Base-by-base conservation (phyloP, 1,140 invertebrate genomes). In the Calosoma granatense region DNA sequence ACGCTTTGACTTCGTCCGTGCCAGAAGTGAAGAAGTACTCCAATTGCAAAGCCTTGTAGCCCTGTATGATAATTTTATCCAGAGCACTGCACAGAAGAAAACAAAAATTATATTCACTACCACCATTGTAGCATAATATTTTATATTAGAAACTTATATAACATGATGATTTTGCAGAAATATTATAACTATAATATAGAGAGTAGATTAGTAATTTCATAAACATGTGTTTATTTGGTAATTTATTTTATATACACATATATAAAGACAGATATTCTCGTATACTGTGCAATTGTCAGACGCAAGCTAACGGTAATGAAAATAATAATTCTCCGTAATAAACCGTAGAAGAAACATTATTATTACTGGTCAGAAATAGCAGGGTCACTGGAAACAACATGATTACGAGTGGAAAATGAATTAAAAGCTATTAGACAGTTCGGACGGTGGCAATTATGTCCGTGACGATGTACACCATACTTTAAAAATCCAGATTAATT, bases 11-110 rank as follows among this genome's bases (percentile, higher is more conserved):
- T 82, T 99, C 97, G 75, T 99, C 97, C 53, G 87, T 81, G 11
- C 97, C 97, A 20, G 86, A 78, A 3, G 97, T 99, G 74, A 99
- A 99, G 81, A 99, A 99, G 71, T 99, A 99, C 66, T 92, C 88
- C 51, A 97, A 74, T 64, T 95, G 90, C 20, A 99, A 76, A 2
- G 94, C 87, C 71, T 96, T 97, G 77, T 98, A 99, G 51, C 97
- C 97, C 68, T 90, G 92, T 0, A 95, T 79, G 61, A 99, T 97
- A 59, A 99, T 99, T 76, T 98, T 99, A 62, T 97, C 94, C 64
- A 99, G 75, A 26, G 89, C 84, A 73, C 91, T 94, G 54, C 55
- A 65, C 26, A 69, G 47, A 63, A 61, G 53, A 62, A 57, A 59
- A 53, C 43, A 60, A 20, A 23, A 56, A 23, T 15, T 21, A 55